These are phyloP conservation scores for Labeo calbasu DNA, from an alignment of 2,797 vertebrate genomes.

Conservation along the genomic window DNA sequence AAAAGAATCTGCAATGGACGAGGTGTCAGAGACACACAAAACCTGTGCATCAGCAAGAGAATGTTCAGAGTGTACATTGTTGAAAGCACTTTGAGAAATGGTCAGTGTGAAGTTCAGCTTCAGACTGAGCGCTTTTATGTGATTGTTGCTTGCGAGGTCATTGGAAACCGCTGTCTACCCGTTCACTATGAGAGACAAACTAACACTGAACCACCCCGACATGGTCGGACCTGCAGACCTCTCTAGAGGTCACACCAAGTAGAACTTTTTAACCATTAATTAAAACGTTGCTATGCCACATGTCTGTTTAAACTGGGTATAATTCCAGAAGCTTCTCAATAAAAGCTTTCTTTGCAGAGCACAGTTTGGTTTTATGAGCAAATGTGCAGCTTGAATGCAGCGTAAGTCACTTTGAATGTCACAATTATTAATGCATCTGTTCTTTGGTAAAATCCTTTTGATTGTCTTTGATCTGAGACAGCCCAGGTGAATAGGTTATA, in stretches of 20 bases:
- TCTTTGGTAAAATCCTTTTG: not conserved
- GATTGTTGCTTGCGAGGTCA: not conserved
- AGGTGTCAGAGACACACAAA: fast-evolving
- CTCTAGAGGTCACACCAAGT: not conserved
- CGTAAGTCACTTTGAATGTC: fast-evolving
- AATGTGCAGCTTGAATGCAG: not conserved
- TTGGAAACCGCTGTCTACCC: not conserved
- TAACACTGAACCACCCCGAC: fast-evolving
- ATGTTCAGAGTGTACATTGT: not conserved
- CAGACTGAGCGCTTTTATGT: not conserved
- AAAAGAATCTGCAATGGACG: not conserved
- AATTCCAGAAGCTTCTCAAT: no score
- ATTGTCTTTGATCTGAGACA: no score
- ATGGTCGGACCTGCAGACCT: fast-evolving
- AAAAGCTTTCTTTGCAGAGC: no score
- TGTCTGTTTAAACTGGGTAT: no score
- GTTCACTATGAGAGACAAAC: not conserved
- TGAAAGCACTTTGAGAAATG: fast-evolving
- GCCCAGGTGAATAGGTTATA: no score
- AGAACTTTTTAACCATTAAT: not conserved
- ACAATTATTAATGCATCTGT: not conserved
- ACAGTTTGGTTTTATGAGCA: not conserved
- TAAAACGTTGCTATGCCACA: not conserved
- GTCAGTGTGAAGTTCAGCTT: not conserved
- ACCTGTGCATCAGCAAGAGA: not conserved